Evolutionary conservation across 2,113 vertebrate genomes (phyloP).

Genomic region (Chinchilla lanigera): DNA sequence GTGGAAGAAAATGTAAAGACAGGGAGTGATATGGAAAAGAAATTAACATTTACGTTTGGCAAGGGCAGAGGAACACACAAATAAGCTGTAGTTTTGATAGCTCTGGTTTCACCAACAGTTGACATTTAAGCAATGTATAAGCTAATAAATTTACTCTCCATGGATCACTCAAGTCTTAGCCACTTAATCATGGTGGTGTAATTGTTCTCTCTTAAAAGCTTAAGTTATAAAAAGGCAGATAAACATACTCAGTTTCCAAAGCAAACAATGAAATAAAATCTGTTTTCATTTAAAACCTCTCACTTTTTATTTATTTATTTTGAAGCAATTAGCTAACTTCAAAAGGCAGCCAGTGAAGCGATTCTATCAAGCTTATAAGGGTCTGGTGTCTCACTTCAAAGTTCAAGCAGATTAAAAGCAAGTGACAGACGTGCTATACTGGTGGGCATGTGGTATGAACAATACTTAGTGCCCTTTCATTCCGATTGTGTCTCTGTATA

Average conservation of each 20-base stretch:
- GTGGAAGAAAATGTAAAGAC: neutral
- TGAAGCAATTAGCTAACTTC: slow-evolving; percentile 48
- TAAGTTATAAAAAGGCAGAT: neutral
- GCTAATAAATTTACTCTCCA: neutral
- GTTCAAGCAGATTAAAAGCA: neutral
- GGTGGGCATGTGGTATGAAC: neutral
- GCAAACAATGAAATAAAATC: slow-evolving; percentile 64
- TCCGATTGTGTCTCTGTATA: slow-evolving; percentile 12
- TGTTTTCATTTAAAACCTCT: slow-evolving; percentile 59
- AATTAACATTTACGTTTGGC: slow-evolving; percentile 8
- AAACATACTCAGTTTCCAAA: slow-evolving; percentile 53
- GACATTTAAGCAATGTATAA: neutral
- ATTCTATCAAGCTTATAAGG: neutral
- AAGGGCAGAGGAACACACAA: neutral
- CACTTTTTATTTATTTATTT: neutral
- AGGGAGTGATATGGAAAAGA: neutral
- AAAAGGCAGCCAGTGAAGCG: slow-evolving; percentile 12
- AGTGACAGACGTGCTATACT: neutral
- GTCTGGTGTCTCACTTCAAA: slow-evolving; percentile 50
- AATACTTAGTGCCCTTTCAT: slow-evolving; percentile 22
- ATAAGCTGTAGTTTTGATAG: neutral
- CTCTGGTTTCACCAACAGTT: neutral
- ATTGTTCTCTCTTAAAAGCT: slow-evolving; percentile 46
- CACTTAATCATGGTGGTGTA: neutral
- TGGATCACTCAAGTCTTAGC: neutral